Percentiles rank a stretch among this genome's conserved stretches.
Evolutionary conservation across 2,888 invertebrate species (phyloP).

Genomic region (Spodoptera littoralis): DNA sequence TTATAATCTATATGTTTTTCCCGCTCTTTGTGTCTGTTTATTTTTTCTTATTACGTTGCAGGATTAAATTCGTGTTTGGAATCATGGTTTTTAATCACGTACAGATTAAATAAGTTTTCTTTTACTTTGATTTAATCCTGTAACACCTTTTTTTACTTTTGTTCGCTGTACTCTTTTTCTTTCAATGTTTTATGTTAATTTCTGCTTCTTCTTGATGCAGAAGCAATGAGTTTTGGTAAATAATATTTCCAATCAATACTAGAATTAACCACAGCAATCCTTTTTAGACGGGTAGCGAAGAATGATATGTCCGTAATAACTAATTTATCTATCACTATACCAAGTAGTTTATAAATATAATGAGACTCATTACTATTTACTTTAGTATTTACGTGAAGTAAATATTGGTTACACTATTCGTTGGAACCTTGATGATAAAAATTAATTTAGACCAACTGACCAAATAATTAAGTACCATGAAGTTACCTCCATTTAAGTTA

Average conservation of each 20-base stretch:
- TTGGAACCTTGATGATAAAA: background rate
- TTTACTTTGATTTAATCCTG: slow-evolving; percentile 44
- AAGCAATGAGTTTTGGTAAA: slow-evolving; percentile 78
- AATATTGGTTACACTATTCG: background rate
- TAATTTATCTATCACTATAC: slow-evolving; percentile 4
- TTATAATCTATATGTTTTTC: slow-evolving; percentile 50
- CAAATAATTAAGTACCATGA: slow-evolving; percentile 5
- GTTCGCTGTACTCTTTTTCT: slow-evolving; percentile 55
- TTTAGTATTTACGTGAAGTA: background rate
- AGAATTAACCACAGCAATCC: slow-evolving; percentile 84
- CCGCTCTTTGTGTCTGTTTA: slow-evolving; percentile 47
- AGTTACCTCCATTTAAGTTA: background rate
- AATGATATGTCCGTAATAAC: slow-evolving; percentile 38
- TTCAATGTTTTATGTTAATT: slow-evolving; percentile 57
- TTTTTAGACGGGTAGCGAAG: slow-evolving; percentile 71
- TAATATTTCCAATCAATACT: slow-evolving; percentile 42
- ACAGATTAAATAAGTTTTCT: background rate
- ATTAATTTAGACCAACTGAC: background rate
- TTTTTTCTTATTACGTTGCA: slow-evolving; percentile 28
- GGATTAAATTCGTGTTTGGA: slow-evolving; percentile 16
- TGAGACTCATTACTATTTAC: background rate
- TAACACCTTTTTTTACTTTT: slow-evolving; percentile 44
- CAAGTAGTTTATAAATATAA: background rate
- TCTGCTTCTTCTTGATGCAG: slow-evolving; percentile 83
- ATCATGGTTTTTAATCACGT: background rate